Percentiles rank a stretch among this genome's conserved stretches.
phyloP scores from a whole-genome alignment of 2,113 vertebrate genomes.

The Alces alces region DNA sequence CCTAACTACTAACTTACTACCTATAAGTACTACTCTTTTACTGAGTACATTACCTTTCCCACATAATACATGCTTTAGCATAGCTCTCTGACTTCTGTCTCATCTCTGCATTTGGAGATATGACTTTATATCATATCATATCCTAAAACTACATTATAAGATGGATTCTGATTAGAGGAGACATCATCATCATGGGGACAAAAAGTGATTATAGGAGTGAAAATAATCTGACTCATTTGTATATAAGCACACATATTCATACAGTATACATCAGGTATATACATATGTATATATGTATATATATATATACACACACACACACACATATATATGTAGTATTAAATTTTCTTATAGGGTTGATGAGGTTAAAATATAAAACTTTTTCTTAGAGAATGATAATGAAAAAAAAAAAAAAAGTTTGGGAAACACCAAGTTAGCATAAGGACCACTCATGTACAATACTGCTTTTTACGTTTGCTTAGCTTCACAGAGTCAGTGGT shows the following conservation, averaged over 20 bases:
- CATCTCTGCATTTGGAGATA: neutral
- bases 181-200: neutral
- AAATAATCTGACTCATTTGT: neutral
- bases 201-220: neutral
- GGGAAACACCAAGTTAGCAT: neutral
- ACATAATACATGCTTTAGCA: neutral
- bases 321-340: fast-evolving
- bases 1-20: neutral
- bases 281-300: neutral
- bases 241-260: neutral
- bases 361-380: neutral
- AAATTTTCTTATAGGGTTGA: neutral
- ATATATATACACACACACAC: too few relatives aligned
- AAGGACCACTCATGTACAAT: neutral
- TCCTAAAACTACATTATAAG: neutral
- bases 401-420: neutral
- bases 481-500: neutral
- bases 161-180: neutral
- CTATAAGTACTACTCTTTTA: neutral
- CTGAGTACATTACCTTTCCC: neutral
- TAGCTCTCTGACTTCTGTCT: neutral
- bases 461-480: neutral
- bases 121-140: neutral
- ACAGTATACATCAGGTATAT: fast-evolving
- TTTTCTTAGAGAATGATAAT: neutral